These are phyloP conservation scores for Morphnarchus princeps DNA, from an alignment of 2,113 vertebrate species.

Conservation along the genomic window DNA sequence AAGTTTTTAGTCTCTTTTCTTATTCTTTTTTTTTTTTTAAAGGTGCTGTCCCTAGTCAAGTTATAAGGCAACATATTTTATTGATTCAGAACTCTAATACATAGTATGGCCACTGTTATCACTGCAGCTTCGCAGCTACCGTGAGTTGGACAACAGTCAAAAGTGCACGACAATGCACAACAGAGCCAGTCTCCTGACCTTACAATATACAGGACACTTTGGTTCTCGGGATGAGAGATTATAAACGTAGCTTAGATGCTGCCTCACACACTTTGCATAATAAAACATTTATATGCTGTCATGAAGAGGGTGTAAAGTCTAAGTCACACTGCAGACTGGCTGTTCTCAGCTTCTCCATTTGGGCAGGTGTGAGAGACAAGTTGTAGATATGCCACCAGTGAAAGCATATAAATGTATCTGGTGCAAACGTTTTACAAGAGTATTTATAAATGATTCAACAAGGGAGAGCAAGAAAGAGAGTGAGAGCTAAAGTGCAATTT, in stretches of 20 bases:
- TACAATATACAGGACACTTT: slow-evolving; percentile 70
- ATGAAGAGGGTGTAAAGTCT: slow-evolving; percentile 33
- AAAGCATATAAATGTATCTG: slow-evolving; percentile 56
- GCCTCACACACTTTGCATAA: slow-evolving; percentile 71
- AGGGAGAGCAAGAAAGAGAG: slow-evolving; percentile 5
- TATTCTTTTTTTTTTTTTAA: neutral
- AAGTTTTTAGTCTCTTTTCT: slow-evolving; percentile 11
- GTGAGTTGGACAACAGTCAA: slow-evolving; percentile 42
- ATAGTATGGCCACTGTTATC: slow-evolving; percentile 78
- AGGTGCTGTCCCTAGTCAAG: slow-evolving; percentile 70
- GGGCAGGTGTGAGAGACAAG: slow-evolving; percentile 48
- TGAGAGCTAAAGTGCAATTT: slow-evolving; percentile 79
- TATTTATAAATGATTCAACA: slow-evolving; percentile 59
- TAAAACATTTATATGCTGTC: slow-evolving; percentile 67
- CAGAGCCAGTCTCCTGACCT: slow-evolving; percentile 65
- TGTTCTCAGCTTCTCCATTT: slow-evolving; percentile 32
- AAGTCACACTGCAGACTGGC: slow-evolving; percentile 39
- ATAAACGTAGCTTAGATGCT: slow-evolving; percentile 60
- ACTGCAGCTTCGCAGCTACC: slow-evolving; percentile 69
- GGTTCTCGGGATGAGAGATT: slow-evolving; percentile 67
- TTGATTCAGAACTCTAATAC: slow-evolving; percentile 68
- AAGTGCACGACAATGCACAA: slow-evolving; percentile 71
- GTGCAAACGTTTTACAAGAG: slow-evolving; percentile 59
- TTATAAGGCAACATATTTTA: slow-evolving; percentile 70
- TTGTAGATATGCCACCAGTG: slow-evolving; percentile 58